These are phyloP conservation scores for Mesorhabditis belari DNA, from an alignment of 2,888 invertebrate species.

Conservation along the genomic window DNA sequence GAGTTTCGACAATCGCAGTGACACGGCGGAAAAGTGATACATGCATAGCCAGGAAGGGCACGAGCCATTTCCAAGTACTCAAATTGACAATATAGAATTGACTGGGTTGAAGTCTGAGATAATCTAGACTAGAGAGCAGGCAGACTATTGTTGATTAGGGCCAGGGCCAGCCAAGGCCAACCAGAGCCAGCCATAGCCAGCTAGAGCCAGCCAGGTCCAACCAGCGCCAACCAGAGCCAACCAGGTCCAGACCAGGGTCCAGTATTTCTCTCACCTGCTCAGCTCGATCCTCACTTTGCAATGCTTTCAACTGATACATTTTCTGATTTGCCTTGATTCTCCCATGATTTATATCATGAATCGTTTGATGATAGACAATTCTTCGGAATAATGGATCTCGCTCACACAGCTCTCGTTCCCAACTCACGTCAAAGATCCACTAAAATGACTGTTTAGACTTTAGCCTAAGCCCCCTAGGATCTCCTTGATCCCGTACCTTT, in stretches of 20 bases:
- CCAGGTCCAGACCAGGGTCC: too few relatives aligned
- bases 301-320: constrained; percentile 87
- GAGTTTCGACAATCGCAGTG: constrained; percentile 78
- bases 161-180: too few relatives aligned
- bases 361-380: constrained; percentile 53
- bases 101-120: too few relatives aligned
- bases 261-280: constrained; percentile 62
- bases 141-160: too few relatives aligned
- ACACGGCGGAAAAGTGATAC: constrained; percentile 87
- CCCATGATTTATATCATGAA: constrained; percentile 58
- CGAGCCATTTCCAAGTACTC: constrained; percentile 76
- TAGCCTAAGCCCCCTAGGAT: too few relatives aligned
- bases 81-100: constrained; percentile 2
- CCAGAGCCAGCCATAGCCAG: too few relatives aligned
- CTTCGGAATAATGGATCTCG: constrained; percentile 71
- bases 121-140: too few relatives aligned
- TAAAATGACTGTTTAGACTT: too few relatives aligned
- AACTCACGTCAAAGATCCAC: constrained; percentile 55
- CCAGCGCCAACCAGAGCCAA: too few relatives aligned
- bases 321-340: constrained; percentile 81
- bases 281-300: constrained; percentile 81
- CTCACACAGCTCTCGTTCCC: constrained; percentile 56
- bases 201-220: too few relatives aligned
- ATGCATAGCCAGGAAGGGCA: constrained; percentile 82
- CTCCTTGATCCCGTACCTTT: too few relatives aligned